Percentiles rank a stretch among this genome's conserved stretches.
These are phyloP conservation scores for Aurelia sp. DNA, from an alignment of 30 jellyfish, hydroid and myxozoan species.

Conservation along the genomic window DNA sequence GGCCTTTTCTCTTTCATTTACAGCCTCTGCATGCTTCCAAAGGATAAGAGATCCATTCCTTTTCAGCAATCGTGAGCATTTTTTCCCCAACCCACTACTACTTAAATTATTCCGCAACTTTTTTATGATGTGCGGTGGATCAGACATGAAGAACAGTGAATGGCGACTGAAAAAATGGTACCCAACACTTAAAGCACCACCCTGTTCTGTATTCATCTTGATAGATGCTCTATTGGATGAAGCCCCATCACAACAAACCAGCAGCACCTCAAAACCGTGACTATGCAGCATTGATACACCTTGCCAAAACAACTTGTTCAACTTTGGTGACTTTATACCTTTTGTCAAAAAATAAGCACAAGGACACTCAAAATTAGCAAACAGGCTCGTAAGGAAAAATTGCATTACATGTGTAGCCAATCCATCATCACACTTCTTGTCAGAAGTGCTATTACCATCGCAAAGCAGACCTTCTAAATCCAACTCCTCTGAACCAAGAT, in stretches of 20 bases:
- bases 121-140: slow-evolving; percentile 11
- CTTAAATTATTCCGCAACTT: slow-evolving; percentile 7
- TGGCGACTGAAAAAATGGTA: background rate
- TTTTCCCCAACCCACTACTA: background rate
- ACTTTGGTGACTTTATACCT: background rate
- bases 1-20: background rate
- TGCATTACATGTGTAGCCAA: slow-evolving; percentile 16
- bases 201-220: background rate
- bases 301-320: slow-evolving; percentile 10
- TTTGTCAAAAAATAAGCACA: slow-evolving; percentile 18
- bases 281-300: slow-evolving; percentile 17
- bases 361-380: background rate
- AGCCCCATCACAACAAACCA: slow-evolving; percentile 18
- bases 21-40: background rate
- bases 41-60: background rate
- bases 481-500: background rate
- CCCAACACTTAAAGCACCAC: background rate
- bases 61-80: background rate
- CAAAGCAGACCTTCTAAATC: background rate
- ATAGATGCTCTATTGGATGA: background rate
- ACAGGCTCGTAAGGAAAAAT: background rate
- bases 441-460: background rate
- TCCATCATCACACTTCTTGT: background rate
- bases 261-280: background rate
- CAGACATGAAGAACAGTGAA: slow-evolving; percentile 19